Conservation (phyloP, 2,888 invertebrate genomes). For the Gisinianus flammeolus region DNA sequence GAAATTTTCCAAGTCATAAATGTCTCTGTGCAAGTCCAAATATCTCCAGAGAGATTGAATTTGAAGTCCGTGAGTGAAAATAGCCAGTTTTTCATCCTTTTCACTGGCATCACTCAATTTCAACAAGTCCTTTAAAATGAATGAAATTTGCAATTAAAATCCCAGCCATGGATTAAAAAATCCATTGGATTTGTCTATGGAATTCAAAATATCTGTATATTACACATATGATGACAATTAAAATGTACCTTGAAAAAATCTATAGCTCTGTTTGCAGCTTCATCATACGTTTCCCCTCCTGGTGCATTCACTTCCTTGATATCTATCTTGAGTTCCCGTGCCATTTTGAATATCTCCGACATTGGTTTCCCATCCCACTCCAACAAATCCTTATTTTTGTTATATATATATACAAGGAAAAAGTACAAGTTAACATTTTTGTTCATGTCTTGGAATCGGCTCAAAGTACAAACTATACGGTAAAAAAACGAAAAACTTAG, state of each 20-base stretch:
- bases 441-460: neutral
- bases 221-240: too few relatives aligned
- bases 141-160: neutral
- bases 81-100: neutral
- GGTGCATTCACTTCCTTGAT: slow-evolving; percentile 1
- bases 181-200: too few relatives aligned
- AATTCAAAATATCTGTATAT: too few relatives aligned
- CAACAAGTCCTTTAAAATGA: neutral
- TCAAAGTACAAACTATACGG: neutral
- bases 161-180: too few relatives aligned
- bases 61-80: neutral
- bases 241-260: slow-evolving; percentile 22
- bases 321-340: slow-evolving; percentile 11
- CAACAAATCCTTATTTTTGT: slow-evolving; percentile 24
- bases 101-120: neutral
- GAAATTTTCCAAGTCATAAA: neutral
- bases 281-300: slow-evolving; percentile 25
- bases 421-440: neutral
- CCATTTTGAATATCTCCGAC: slow-evolving; percentile 1
- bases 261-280: neutral
- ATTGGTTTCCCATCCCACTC: slow-evolving; percentile 24
- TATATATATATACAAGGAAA: too few relatives aligned
- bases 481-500: neutral
- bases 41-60: neutral
- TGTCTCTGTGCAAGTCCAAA: neutral